A percentile compares a stretch with the other conserved stretches of the same genome.
These are phyloP conservation scores for Gymnosoma rotundatum DNA, from an alignment of 2,888 invertebrate species.

Conservation along the genomic window DNA sequence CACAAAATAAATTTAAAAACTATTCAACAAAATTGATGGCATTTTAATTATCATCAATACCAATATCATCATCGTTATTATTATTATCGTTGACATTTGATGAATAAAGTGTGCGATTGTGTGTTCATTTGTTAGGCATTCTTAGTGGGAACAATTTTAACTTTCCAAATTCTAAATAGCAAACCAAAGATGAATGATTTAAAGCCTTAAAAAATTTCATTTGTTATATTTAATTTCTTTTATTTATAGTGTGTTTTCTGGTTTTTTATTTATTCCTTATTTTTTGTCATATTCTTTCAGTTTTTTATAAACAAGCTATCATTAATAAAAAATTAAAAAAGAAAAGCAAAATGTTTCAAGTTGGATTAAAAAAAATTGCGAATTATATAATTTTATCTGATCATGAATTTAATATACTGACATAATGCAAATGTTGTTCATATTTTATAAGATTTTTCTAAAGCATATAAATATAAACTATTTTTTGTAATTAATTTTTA, in stretches of 20 bases:
- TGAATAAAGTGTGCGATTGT: background rate
- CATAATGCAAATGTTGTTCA: too few species aligned
- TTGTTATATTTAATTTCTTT: background rate
- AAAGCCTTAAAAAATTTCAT: background rate
- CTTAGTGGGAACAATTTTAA: slow-evolving; percentile 61
- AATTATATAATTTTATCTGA: too few species aligned
- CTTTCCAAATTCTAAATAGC: slow-evolving; percentile 36
- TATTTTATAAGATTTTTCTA: too few species aligned
- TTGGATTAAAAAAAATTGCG: too few species aligned
- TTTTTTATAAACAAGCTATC: too few species aligned
- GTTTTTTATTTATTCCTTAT: too few species aligned
- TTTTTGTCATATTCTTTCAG: background rate
- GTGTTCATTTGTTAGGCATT: slow-evolving; percentile 64
- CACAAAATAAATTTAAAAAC: slow-evolving; percentile 74
- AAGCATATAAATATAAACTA: too few species aligned
- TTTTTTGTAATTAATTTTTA: too few species aligned
- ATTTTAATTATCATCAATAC: slow-evolving; percentile 6
- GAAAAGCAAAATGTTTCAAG: too few species aligned
- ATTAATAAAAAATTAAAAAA: too few species aligned
- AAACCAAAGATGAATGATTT: slow-evolving; percentile 66
- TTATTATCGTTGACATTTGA: slow-evolving; percentile 25
- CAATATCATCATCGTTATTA: background rate
- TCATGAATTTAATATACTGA: too few species aligned
- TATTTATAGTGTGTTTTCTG: background rate
- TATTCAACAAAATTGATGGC: background rate